Conservation (phyloP, 2,797 vertebrate species). For the Oophaga sylvatica region DNA sequence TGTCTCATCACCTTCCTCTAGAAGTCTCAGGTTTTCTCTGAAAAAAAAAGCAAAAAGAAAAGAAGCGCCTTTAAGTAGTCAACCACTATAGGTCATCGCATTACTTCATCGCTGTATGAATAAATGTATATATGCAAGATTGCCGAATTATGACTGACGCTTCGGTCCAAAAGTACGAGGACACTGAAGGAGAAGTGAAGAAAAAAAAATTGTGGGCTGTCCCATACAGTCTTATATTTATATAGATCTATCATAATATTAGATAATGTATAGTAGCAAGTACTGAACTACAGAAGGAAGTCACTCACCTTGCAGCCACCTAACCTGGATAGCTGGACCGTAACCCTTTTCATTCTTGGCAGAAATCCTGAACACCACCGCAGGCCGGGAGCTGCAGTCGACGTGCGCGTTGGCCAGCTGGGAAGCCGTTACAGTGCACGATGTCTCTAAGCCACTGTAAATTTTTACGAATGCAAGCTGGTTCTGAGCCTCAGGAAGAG, state of each 20-base stretch:
- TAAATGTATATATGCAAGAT: background rate
- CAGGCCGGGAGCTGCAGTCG: constrained; percentile 89
- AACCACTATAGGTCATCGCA: background rate
- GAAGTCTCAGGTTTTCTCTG: constrained; percentile 72
- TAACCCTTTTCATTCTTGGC: constrained; percentile 98
- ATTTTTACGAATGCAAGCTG: constrained; percentile 94
- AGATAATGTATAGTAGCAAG: background rate
- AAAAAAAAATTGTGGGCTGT: background rate
- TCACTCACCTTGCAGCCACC: constrained; percentile 94
- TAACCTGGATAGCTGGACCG: constrained; percentile 95
- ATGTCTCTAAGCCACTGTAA: constrained; percentile 93
- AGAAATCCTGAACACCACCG: constrained; percentile 94
- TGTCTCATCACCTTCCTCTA: constrained; percentile 69
- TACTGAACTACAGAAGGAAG: no score
- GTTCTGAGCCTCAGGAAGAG: constrained; percentile 76
- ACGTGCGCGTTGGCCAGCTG: constrained; percentile 92
- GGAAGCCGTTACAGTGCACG: constrained; percentile 83
- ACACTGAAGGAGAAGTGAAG: no score
- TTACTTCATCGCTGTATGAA: background rate
- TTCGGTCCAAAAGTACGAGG: background rate
- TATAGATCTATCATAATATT: background rate
- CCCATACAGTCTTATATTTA: background rate
- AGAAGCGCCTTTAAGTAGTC: background rate
- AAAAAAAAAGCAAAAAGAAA: background rate
- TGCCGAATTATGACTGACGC: background rate